Conservation (phyloP, 2,797 vertebrate species). For the Fistularia tabacaria region DNA sequence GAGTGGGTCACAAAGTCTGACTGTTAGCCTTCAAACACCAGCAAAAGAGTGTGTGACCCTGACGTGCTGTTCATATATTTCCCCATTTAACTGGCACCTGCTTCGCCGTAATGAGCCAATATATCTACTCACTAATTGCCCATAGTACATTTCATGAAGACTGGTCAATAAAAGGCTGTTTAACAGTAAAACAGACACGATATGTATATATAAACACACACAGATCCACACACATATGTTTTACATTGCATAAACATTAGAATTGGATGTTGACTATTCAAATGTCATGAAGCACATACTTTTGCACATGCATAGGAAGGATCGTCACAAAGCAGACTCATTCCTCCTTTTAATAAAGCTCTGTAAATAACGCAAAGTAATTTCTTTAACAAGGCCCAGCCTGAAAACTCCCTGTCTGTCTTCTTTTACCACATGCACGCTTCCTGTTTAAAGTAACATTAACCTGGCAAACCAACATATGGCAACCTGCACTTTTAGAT, state of each 20-base stretch:
- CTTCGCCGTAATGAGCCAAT: conserved; percentile 79
- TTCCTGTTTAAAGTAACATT: conserved; percentile 58
- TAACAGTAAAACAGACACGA: conserved; percentile 70
- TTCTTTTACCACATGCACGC: conserved; percentile 50
- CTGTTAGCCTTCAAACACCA: conserved; percentile 44
- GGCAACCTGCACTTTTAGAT: conserved; percentile 54
- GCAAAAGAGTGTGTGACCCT: conserved; percentile 51
- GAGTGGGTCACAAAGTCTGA: conserved; percentile 29
- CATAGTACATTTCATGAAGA: conserved; percentile 83
- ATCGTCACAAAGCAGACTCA: conserved; percentile 18
- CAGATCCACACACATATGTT: conserved; percentile 4
- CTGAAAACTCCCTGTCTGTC: conserved; percentile 58
- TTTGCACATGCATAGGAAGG: conserved; percentile 14
- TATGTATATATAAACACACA: conserved; percentile 14
- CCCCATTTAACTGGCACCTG: conserved; percentile 77
- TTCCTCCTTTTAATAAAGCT: conserved; percentile 72
- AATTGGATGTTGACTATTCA: too few species aligned
- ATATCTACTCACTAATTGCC: conserved; percentile 82
- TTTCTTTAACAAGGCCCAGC: conserved; percentile 77
- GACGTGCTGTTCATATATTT: conserved; percentile 66
- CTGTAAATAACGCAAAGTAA: conserved; percentile 77
- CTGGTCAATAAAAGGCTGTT: conserved; percentile 60
- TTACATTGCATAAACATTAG: too few species aligned
- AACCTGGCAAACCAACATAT: conserved; percentile 60
- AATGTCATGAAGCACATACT: conserved; percentile 11